phyloP scores from a whole-genome alignment of 2,113 vertebrate species.

The Thymallus thymallus region DNA sequence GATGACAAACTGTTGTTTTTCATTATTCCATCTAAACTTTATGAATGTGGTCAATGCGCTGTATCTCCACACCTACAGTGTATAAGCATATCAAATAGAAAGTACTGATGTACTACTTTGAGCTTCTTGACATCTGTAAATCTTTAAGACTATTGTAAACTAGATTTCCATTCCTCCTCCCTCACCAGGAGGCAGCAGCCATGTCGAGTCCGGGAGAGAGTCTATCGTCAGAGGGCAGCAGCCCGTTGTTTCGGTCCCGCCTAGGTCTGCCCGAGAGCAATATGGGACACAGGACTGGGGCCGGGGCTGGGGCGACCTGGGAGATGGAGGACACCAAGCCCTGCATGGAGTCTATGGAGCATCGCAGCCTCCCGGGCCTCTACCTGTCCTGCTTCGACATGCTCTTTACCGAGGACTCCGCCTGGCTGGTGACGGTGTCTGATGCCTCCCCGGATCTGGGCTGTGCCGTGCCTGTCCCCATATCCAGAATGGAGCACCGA shows the following conservation, averaged over 20 bases:
- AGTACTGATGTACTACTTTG: too few relatives aligned
- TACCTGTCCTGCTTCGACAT: conserved; percentile 92
- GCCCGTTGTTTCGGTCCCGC: conserved; percentile 31
- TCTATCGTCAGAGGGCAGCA: conserved; percentile 39
- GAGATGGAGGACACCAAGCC: conserved; percentile 23
- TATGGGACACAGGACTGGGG: conserved; percentile 31
- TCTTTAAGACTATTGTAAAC: neutral
- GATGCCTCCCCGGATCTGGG: conserved; percentile 64
- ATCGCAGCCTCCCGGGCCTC: conserved; percentile 74
- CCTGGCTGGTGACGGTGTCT: conserved; percentile 74
- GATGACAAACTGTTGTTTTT: too few relatives aligned
- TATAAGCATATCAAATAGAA: too few relatives aligned
- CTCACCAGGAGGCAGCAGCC: conserved; percentile 38
- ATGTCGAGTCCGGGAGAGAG: conserved; percentile 57
- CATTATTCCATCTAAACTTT: neutral
- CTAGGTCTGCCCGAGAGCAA: conserved; percentile 22
- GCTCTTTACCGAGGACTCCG: conserved; percentile 79
- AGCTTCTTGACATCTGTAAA: neutral
- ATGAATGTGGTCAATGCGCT: neutral
- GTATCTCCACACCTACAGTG: neutral
- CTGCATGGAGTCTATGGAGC: conserved; percentile 62
- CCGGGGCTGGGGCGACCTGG: neutral
- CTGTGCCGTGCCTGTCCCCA: conserved; percentile 44
- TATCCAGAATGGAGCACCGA: conserved; percentile 37
- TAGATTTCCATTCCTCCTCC: neutral